phyloP scores from a whole-genome alignment of 2,888 invertebrate genomes.

The Dichetophora obliterata region DNA sequence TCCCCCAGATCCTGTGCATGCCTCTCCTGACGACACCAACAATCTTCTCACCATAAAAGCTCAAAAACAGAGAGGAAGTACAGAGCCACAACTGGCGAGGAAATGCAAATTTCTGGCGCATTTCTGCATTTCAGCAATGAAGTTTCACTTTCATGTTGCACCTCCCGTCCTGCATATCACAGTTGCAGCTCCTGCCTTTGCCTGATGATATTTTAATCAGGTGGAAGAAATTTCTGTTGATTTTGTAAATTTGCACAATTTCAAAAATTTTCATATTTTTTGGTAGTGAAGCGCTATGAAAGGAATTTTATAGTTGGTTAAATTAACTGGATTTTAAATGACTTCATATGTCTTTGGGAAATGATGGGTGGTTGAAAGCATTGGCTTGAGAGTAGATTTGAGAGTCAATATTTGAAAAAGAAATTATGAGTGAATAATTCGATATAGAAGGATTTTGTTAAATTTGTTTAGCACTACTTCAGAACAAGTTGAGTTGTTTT shows the following conservation, averaged over 20 bases:
- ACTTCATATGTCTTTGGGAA: neutral
- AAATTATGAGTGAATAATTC: conserved; percentile 53
- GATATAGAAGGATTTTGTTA: neutral
- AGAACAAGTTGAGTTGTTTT: too few species aligned
- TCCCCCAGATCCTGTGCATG: neutral
- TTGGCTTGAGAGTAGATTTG: conserved; percentile 43
- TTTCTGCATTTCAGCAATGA: conserved; percentile 26
- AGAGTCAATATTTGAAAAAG: conserved; percentile 60
- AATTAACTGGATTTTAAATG: conserved; percentile 34
- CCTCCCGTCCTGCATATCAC: neutral
- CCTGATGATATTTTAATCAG: conserved; percentile 57
- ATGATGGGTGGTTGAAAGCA: neutral
- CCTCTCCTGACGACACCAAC: neutral
- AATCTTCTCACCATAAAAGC: neutral
- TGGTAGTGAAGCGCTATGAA: conserved; percentile 20
- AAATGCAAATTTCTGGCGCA: conserved; percentile 23
- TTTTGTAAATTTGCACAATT: conserved; percentile 45
- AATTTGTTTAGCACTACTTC: neutral
- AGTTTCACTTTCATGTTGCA: conserved; percentile 21
- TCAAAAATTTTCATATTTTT: conserved; percentile 21
- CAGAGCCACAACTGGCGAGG: conserved; percentile 1
- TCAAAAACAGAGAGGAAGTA: neutral
- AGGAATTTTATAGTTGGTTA: conserved; percentile 26
- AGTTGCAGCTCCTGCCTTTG: neutral
- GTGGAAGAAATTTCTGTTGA: conserved; percentile 57